phyloP scores from a whole-genome alignment of 2,797 vertebrate species.

The Eurystomus glaucurus region DNA sequence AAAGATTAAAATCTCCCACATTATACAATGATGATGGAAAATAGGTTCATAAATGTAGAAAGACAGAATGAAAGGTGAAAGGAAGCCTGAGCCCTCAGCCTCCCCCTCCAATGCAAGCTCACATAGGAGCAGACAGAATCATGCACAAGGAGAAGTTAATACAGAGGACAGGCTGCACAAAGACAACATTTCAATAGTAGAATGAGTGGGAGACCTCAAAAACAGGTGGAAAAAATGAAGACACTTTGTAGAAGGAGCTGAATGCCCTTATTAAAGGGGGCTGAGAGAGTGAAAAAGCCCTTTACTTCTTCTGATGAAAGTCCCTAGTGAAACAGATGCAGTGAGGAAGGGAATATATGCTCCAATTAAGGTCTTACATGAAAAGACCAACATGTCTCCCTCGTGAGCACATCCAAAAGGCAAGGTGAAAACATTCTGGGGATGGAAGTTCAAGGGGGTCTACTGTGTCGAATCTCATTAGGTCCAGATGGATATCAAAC shows the following conservation, averaged over 20 bases:
- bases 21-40: not conserved
- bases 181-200: slow-evolving; percentile 54
- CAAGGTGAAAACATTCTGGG: slow-evolving; percentile 64
- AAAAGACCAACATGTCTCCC: slow-evolving; percentile 52
- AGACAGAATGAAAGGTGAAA: not conserved
- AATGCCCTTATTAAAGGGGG: slow-evolving; percentile 34
- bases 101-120: not conserved
- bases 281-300: slow-evolving; percentile 46
- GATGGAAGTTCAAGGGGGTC: slow-evolving; percentile 49
- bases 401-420: slow-evolving; percentile 61
- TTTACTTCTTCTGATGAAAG: slow-evolving; percentile 48
- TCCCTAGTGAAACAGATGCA: slow-evolving; percentile 59
- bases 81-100: not conserved
- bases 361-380: slow-evolving; percentile 69
- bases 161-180: slow-evolving; percentile 41
- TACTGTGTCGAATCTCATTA: slow-evolving; percentile 49
- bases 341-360: slow-evolving; percentile 49
- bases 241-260: slow-evolving; percentile 52
- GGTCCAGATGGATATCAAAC: slow-evolving; percentile 63
- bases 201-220: slow-evolving; percentile 48
- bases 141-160: not conserved
- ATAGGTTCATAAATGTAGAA: not conserved
- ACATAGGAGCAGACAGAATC: not conserved
- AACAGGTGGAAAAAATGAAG: not conserved
- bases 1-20: not conserved